These are phyloP conservation scores for Magallana nippona DNA, from an alignment of 2,888 invertebrate species.

Conservation along the genomic window DNA sequence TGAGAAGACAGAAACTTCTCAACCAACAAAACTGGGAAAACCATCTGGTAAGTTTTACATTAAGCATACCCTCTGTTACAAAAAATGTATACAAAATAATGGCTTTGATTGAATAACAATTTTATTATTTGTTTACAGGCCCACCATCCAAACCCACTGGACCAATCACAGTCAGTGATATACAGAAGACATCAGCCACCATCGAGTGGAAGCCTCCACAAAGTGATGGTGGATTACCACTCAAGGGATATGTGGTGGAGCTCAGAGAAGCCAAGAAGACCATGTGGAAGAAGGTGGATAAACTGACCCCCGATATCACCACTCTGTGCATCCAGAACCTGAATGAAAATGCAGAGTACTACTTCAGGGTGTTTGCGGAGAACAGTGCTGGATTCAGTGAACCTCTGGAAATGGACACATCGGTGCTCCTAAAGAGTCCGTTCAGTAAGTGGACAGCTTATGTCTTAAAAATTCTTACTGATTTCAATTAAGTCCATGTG, in stretches of 20 bases:
- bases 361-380: constrained; percentile 90
- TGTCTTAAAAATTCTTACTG: too few relatives aligned
- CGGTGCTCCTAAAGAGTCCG: constrained; percentile 87
- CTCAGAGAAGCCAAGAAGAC: constrained; percentile 83
- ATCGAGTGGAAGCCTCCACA: constrained; percentile 74
- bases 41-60: constrained; percentile 50
- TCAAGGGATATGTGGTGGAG: constrained; percentile 72
- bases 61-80: background rate
- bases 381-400: constrained; percentile 81
- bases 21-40: constrained; percentile 68
- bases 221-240: constrained; percentile 74
- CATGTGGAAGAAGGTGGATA: constrained; percentile 60
- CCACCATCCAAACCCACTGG: constrained; percentile 66
- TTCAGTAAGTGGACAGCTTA: constrained; percentile 83
- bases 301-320: constrained; percentile 78
- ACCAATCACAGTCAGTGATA: constrained; percentile 55
- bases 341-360: constrained; percentile 91
- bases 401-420: constrained; percentile 81
- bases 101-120: too few relatives aligned
- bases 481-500: background rate
- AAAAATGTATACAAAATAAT: too few relatives aligned
- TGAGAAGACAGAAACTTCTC: constrained; percentile 66
- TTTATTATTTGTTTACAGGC: constrained; percentile 35
- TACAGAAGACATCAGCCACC: constrained; percentile 64
- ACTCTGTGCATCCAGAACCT: constrained; percentile 83